These are phyloP conservation scores for Lepidotrigona ventralis DNA, from an alignment of 1,140 invertebrate species.

Conservation along the genomic window DNA sequence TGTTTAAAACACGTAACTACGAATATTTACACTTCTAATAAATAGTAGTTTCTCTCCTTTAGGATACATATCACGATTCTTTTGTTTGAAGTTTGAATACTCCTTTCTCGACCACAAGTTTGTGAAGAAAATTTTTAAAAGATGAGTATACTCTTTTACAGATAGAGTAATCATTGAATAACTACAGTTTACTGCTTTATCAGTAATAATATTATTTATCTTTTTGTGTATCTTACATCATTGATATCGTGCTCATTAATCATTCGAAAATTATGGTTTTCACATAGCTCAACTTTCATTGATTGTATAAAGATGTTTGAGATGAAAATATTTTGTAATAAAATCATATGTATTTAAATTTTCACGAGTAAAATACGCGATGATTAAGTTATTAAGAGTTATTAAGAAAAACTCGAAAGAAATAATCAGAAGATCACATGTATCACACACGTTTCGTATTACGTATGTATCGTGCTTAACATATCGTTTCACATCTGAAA, in stretches of 20 bases:
- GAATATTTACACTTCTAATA: background rate
- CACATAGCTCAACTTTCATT: background rate
- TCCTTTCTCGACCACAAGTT: too few species aligned
- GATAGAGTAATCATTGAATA: background rate
- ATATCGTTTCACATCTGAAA: slow-evolving; percentile 1
- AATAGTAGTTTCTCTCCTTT: background rate
- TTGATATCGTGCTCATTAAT: background rate
- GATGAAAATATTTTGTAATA: background rate
- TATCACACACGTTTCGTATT: slow-evolving; percentile 15
- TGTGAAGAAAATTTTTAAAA: background rate
- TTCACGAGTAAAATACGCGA: background rate
- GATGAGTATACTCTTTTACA: background rate
- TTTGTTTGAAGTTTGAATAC: background rate
- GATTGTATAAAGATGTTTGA: background rate
- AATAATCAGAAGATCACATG: background rate
- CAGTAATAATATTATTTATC: background rate
- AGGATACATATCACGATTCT: background rate
- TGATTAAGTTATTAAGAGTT: background rate
- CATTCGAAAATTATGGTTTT: background rate
- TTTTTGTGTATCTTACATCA: background rate
- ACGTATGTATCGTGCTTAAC: slow-evolving; percentile 7
- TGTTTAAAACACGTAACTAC: background rate
- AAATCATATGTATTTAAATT: background rate
- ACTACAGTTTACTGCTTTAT: slow-evolving; percentile 13
- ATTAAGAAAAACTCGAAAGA: background rate